These are phyloP conservation scores for Rutpela maculata DNA, from an alignment of 2,888 invertebrate species.

Conservation along the genomic window DNA sequence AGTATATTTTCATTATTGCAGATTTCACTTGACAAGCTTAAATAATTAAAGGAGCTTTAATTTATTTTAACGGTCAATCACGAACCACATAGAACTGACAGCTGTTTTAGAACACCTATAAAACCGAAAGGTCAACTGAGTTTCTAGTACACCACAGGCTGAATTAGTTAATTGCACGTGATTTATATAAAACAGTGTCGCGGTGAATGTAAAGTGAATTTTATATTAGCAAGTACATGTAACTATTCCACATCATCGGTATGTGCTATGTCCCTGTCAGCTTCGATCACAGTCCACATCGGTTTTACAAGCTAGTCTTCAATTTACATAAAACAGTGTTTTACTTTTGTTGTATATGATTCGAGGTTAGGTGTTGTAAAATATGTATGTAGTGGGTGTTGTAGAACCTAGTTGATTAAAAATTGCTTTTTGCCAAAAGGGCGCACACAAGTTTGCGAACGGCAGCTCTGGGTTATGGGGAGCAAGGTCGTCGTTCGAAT, in stretches of 20 bases:
- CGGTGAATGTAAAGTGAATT: slow-evolving; percentile 11
- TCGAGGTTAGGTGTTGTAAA: not conserved
- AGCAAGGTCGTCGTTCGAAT: too few relatives aligned
- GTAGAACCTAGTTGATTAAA: too few relatives aligned
- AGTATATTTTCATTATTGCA: too few relatives aligned
- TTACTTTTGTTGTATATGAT: not conserved
- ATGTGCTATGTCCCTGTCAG: not conserved
- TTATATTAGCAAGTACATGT: not conserved
- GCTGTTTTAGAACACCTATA: slow-evolving; percentile 7
- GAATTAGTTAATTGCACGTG: not conserved
- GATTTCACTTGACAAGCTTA: too few relatives aligned
- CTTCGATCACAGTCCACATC: not conserved
- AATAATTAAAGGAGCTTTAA: too few relatives aligned
- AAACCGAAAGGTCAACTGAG: not conserved
- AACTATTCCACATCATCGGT: not conserved
- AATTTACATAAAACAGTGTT: not conserved
- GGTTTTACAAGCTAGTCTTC: not conserved
- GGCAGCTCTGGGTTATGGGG: too few relatives aligned
- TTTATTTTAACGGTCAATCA: not conserved
- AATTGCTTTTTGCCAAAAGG: too few relatives aligned
- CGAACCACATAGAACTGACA: not conserved
- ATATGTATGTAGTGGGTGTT: too few relatives aligned
- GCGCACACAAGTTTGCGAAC: too few relatives aligned
- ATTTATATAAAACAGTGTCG: not conserved
- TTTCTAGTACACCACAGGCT: not conserved